Percentiles rank a stretch among this genome's conserved stretches.
Evolutionary conservation across 1,140 invertebrate species (phyloP).

Genomic region (Antheraea mylitta): DNA sequence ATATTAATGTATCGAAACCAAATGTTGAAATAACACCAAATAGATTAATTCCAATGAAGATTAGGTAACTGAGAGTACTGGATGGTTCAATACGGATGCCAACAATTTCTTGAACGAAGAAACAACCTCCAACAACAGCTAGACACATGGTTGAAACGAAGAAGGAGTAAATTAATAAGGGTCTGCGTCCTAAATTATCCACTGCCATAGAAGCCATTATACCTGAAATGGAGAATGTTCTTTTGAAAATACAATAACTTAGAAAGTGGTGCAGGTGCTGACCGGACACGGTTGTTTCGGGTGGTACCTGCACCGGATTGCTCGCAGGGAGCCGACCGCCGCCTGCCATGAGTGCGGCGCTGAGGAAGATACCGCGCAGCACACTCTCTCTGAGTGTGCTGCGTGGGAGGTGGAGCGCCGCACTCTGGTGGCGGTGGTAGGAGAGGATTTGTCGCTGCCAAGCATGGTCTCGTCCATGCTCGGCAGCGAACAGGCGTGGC

Average conservation of each 20-base stretch:
- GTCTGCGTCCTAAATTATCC: slow-evolving; percentile 84
- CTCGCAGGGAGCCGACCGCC: too few relatives aligned
- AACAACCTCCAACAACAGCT: slow-evolving; percentile 70
- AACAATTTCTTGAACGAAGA: slow-evolving; percentile 51
- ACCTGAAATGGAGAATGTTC: slow-evolving; percentile 58
- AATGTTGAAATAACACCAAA: slow-evolving; percentile 78
- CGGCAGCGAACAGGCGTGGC: too few relatives aligned
- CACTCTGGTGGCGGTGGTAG: too few relatives aligned
- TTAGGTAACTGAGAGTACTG: slow-evolving; percentile 57
- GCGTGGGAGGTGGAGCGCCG: too few relatives aligned
- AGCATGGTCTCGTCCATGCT: too few relatives aligned
- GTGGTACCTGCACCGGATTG: too few relatives aligned
- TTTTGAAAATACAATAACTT: not conserved
- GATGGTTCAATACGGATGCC: not conserved
- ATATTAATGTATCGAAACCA: slow-evolving; percentile 78
- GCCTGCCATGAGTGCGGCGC: too few relatives aligned
- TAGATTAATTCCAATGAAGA: slow-evolving; percentile 75
- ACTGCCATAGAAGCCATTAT: slow-evolving; percentile 81
- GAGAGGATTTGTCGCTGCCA: too few relatives aligned
- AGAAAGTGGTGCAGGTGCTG: too few relatives aligned
- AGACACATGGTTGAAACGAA: slow-evolving; percentile 67
- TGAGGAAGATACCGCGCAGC: too few relatives aligned
- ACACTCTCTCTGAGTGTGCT: too few relatives aligned
- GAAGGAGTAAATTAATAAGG: slow-evolving; percentile 81
- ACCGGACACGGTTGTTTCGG: too few relatives aligned